These are phyloP conservation scores for Scopus umbretta DNA, from an alignment of 2,113 vertebrate species.

Conservation along the genomic window DNA sequence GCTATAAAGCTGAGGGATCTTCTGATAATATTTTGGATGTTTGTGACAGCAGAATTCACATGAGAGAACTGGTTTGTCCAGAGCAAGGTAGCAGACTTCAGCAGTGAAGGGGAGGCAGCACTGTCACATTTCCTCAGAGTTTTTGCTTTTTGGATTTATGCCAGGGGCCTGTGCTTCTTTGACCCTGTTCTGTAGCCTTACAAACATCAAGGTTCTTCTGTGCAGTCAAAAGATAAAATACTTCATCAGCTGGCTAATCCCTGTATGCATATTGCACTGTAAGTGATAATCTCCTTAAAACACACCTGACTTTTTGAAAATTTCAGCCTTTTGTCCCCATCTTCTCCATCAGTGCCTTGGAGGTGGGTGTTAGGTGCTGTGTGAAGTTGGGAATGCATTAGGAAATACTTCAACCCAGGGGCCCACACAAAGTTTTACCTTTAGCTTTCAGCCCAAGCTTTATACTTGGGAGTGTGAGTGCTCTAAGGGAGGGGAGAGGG, in stretches of 20 bases:
- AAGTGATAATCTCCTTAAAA: not conserved
- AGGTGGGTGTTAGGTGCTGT: not conserved
- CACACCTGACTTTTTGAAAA: not conserved
- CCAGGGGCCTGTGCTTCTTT: not conserved
- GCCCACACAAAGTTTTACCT: not conserved
- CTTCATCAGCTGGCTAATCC: not conserved
- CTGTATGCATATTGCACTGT: not conserved
- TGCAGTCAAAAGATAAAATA: not conserved
- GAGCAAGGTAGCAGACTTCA: not conserved
- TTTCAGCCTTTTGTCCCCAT: not conserved
- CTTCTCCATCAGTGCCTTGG: not conserved
- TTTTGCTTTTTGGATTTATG: not conserved
- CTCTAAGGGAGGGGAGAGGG: not conserved
- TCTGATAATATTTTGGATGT: not conserved
- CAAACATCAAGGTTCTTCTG: not conserved
- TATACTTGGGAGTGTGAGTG: accelerated
- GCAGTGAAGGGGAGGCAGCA: not conserved
- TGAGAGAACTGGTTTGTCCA: not conserved
- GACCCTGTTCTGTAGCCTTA: not conserved
- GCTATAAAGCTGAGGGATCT: not conserved
- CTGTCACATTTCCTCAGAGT: not conserved
- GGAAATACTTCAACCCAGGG: not conserved
- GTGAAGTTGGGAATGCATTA: not conserved
- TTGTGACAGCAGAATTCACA: not conserved
- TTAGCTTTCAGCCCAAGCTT: not conserved